These are phyloP conservation scores for Trematomus loennbergii DNA, from an alignment of 2,113 vertebrate genomes.

Conservation along the genomic window DNA sequence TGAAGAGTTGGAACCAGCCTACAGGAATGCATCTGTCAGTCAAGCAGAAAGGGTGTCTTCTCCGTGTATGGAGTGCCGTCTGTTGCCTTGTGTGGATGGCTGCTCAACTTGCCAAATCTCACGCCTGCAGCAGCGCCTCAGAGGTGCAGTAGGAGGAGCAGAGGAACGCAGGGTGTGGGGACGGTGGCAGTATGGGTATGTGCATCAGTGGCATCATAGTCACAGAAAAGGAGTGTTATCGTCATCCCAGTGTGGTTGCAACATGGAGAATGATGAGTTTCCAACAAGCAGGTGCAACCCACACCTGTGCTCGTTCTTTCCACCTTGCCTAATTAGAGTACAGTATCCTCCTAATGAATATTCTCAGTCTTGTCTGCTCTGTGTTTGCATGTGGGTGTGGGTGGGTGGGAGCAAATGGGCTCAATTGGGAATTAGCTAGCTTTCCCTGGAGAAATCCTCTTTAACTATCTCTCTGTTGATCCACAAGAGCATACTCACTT, in stretches of 20 bases:
- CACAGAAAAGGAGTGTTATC: conserved; percentile 58
- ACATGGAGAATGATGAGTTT: conserved; percentile 37
- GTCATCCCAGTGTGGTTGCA: conserved; percentile 33
- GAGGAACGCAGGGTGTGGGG: conserved; percentile 24
- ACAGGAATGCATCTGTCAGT: conserved; percentile 55
- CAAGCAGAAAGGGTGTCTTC: conserved; percentile 49
- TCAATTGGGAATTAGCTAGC: conserved; percentile 79
- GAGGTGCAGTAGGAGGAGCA: conserved; percentile 48
- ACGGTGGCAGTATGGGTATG: background rate
- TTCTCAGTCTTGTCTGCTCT: conserved; percentile 63
- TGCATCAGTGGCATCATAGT: conserved; percentile 55
- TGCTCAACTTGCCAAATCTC: conserved; percentile 61
- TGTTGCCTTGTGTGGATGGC: conserved; percentile 24
- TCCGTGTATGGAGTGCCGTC: conserved; percentile 55
- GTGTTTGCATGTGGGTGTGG: conserved; percentile 19
- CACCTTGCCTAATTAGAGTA: conserved; percentile 83
- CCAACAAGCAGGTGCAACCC: conserved; percentile 78
- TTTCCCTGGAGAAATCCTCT: conserved; percentile 67
- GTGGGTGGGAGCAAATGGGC: conserved; percentile 69
- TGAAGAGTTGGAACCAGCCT: conserved; percentile 29
- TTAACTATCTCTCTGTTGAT: conserved; percentile 52
- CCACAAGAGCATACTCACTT: conserved; percentile 50
- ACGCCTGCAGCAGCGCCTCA: conserved; percentile 48
- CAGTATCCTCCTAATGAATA: conserved; percentile 81
- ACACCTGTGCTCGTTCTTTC: conserved; percentile 80